Base-by-base conservation (phyloP, 1,140 invertebrate genomes). In the Procambarus virginalis region DNA sequence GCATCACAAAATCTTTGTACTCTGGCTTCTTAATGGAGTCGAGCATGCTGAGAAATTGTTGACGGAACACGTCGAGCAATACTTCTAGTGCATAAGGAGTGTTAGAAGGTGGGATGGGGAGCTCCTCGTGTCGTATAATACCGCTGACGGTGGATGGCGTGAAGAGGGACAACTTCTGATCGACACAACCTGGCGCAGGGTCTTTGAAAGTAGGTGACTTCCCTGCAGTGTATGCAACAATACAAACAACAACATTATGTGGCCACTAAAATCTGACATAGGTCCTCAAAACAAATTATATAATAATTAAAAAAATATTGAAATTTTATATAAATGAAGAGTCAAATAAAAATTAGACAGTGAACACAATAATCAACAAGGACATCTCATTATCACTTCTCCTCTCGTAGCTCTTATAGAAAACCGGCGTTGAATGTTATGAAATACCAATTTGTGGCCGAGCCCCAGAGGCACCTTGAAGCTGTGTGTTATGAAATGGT, bases 101-200 rank as follows among this genome's bases (percentile, higher is more conserved):
- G 58, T 89, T 60, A 14, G 88, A 84, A 73, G 88, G 88, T n/a
- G 88, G 88, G 73, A 89, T 89, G 88, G 88, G 88, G 55, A 89
- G 64, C 49, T 89, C 88, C 51, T 89, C 88, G 12, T 89, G 88
- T 9, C 88, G 70, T n/a, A 89, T 10, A 10, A 89, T 64, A 45
- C 88, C 88, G 22, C 70, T 70, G n/a, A 75, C 70, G 10, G 81
- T 60, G 55, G 88, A 84, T 22, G 88, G 48, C 5, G 88, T 84
- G 51, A 89, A 64, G 34, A 83, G 73, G 9, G 88, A 89, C 70
- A 89, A 70, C 73, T 89, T 89, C 58, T 89, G 88, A 55, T 89
- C 88, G 22, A 89, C 88, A 60, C 88, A 89, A 12, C 88, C 88
- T 22, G 88, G 88, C n/a, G 88, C 88, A 17, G 88, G 88, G 17